Conservation (phyloP, 2,888 invertebrate species). For the Pristionchus japonicus region DNA sequence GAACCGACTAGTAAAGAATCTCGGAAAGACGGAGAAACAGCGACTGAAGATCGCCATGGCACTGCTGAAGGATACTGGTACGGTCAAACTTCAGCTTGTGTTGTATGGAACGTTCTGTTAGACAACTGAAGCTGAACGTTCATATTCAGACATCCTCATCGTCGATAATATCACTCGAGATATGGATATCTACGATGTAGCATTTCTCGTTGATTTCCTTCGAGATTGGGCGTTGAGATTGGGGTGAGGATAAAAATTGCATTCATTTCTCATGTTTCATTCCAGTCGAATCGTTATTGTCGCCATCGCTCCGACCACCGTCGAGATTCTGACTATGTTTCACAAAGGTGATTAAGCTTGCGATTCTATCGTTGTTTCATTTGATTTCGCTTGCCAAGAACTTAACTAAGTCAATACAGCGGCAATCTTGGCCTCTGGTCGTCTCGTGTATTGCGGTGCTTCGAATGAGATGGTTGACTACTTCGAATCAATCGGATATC, state of each 20-base stretch:
- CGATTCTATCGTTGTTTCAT: background rate
- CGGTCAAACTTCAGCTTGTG: background rate
- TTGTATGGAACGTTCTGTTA: background rate
- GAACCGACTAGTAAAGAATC: slow-evolving; percentile 87
- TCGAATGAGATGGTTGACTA: slow-evolving; percentile 89
- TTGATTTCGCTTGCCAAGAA: background rate
- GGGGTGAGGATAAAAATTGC: background rate
- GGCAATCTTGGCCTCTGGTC: slow-evolving; percentile 88
- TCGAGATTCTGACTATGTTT: slow-evolving; percentile 94
- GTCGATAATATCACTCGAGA: slow-evolving; percentile 90
- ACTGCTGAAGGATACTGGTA: slow-evolving; percentile 81
- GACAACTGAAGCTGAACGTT: background rate
- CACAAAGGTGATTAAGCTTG: slow-evolving; percentile 79
- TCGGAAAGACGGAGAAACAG: slow-evolving; percentile 90
- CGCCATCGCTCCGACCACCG: slow-evolving; percentile 93
- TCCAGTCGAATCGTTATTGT: slow-evolving; percentile 86
- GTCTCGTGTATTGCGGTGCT: slow-evolving; percentile 91
- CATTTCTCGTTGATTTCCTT: slow-evolving; percentile 92
- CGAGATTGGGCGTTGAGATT: slow-evolving; percentile 85
- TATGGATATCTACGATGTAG: slow-evolving; percentile 95
- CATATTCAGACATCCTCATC: slow-evolving; percentile 83
- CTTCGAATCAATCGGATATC: slow-evolving; percentile 91
- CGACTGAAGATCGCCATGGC: slow-evolving; percentile 91
- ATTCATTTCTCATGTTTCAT: slow-evolving; percentile 57
- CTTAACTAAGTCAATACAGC: slow-evolving; percentile 76